A percentile compares a stretch with the other conserved stretches of the same genome.
Evolutionary conservation across 2,888 invertebrate genomes (phyloP).

Genomic region (Drosophila parthenogenetica): DNA sequence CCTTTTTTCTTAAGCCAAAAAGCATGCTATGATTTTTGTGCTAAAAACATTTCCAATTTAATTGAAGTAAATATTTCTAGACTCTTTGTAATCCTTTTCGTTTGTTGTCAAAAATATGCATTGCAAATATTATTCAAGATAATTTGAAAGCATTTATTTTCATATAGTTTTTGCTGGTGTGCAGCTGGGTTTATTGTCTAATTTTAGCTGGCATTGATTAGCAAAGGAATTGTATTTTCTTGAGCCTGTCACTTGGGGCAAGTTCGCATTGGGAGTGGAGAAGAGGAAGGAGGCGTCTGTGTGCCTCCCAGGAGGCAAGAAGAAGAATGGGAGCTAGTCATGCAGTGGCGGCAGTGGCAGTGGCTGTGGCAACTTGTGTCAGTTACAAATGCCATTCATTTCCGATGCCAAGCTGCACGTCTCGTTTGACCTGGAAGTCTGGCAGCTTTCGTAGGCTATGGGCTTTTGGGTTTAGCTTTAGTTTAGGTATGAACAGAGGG

Average conservation of each 20-base stretch:
- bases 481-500: not conserved
- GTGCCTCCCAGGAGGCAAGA: not conserved
- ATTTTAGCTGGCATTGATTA: constrained; percentile 58
- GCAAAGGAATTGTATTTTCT: constrained; percentile 44
- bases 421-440: constrained; percentile 40
- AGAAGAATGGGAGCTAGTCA: not conserved
- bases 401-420: constrained; percentile 67
- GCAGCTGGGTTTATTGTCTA: constrained; percentile 7
- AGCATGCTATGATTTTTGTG: not conserved
- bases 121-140: not conserved
- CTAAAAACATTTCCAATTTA: not conserved
- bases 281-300: not conserved
- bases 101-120: not conserved
- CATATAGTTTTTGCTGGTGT: not conserved
- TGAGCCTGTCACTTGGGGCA: constrained; percentile 35
- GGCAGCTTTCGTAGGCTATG: not conserved
- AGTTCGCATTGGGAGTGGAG: not conserved
- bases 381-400: constrained; percentile 76
- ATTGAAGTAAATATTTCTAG: not conserved
- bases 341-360: constrained; percentile 16
- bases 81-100: not conserved
- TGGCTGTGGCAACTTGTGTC: constrained; percentile 41
- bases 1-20: not conserved
- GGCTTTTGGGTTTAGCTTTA: not conserved
- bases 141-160: constrained; percentile 24